Evolutionary conservation across 2,797 vertebrate genomes (phyloP).

Genomic region (Smutsia gigantea): DNA sequence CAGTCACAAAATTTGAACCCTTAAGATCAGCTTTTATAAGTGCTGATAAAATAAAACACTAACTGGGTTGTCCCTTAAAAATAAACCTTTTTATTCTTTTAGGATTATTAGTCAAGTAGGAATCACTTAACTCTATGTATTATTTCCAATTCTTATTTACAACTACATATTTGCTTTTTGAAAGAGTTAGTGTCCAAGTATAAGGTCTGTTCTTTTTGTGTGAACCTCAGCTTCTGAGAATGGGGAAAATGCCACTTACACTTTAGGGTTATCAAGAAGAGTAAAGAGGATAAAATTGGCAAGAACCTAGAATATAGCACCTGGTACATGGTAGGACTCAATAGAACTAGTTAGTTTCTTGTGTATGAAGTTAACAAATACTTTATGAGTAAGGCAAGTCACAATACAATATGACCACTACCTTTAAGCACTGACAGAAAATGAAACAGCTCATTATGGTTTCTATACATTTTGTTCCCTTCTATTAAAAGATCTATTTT

Average conservation of each 20-base stretch:
- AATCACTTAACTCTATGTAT: neutral
- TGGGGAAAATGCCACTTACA: neutral
- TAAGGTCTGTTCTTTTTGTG: neutral
- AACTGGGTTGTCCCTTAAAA: neutral
- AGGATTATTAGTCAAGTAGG: neutral
- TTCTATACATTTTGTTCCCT: constrained; percentile 26
- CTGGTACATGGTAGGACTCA: neutral
- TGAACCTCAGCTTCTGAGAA: constrained; percentile 23
- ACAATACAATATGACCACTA: neutral
- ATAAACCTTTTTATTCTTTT: neutral
- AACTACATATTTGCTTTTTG: neutral
- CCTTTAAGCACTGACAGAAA: neutral
- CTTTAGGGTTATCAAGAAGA: neutral
- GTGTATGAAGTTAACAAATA: neutral
- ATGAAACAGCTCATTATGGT: neutral
- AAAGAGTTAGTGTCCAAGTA: neutral
- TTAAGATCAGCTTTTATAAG: constrained; percentile 1
- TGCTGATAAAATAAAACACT: neutral
- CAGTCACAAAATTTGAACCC: neutral
- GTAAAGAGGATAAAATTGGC: constrained; percentile 18
- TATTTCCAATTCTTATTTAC: neutral
- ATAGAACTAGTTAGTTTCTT: constrained; percentile 11
- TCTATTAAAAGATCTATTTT: constrained; percentile 58
- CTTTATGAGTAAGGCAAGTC: neutral
- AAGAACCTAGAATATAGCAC: neutral